phyloP scores from a whole-genome alignment of 2,797 vertebrate genomes.

The Craterocephalus amniculus region DNA sequence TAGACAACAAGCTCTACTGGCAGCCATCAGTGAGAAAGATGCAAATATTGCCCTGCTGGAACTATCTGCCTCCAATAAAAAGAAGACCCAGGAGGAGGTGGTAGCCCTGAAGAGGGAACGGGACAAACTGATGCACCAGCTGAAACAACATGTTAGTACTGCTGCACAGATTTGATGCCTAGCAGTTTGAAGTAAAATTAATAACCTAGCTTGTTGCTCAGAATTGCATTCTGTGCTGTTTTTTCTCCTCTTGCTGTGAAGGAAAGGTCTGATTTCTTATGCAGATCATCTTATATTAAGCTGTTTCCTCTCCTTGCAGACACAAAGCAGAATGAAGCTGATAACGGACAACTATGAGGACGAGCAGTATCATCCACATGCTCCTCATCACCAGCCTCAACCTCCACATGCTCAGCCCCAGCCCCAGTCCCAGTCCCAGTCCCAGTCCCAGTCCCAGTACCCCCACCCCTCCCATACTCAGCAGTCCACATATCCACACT shows the following conservation, averaged over 20 bases:
- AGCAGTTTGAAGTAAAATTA: background rate
- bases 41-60: constrained; percentile 98
- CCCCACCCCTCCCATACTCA: constrained; percentile 68
- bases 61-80: constrained; percentile 97
- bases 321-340: constrained; percentile 98
- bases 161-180: constrained; percentile 29
- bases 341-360: constrained; percentile 97
- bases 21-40: constrained; percentile 99
- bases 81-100: constrained; percentile 99
- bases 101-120: constrained; percentile 95
- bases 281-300: constrained; percentile 2
- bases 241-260: background rate
- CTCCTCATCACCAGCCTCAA: constrained; percentile 78
- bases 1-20: constrained; percentile 97
- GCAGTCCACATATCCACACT: constrained; percentile 70
- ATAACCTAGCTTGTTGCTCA: background rate
- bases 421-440: constrained; percentile 76
- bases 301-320: constrained; percentile 76
- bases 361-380: constrained; percentile 84
- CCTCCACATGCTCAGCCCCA: constrained; percentile 75
- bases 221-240: background rate
- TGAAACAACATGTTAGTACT: constrained; percentile 94
- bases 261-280: background rate
- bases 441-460: constrained; percentile 78
- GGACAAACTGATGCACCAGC: constrained; percentile 96